Evolutionary conservation across 2,888 invertebrate species (phyloP).

Genomic region (Apamea crenata): DNA sequence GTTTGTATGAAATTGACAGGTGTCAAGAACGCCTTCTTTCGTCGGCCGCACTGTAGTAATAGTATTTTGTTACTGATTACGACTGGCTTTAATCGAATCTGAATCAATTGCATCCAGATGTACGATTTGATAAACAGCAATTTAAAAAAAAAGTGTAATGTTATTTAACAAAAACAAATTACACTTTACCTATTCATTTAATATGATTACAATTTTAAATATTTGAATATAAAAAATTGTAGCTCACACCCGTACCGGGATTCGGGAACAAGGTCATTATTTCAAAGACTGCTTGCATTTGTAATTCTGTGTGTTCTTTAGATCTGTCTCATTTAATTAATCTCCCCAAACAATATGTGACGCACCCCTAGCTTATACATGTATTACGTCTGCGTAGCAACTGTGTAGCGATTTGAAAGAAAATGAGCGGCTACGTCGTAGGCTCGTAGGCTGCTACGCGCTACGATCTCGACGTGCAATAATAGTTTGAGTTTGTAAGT

Average conservation of each 20-base stretch:
- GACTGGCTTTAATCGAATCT: background rate
- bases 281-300: constrained; percentile 11
- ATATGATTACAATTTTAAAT: background rate
- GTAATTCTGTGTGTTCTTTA: constrained; percentile 14
- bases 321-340: constrained; percentile 30
- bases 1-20: background rate
- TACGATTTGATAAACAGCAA: background rate
- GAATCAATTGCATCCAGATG: background rate
- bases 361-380: constrained; percentile 43
- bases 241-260: background rate
- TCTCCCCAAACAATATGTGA: constrained; percentile 53
- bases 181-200: background rate
- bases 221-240: background rate
- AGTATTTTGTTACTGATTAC: background rate
- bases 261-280: background rate
- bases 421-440: constrained; percentile 20
- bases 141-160: background rate
- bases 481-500: background rate
- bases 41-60: background rate
- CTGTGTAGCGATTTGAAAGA: constrained; percentile 25
- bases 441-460: constrained; percentile 34
- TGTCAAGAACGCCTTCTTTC: background rate
- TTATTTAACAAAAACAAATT: too few species aligned
- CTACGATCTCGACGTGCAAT: constrained; percentile 4
- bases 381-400: constrained; percentile 32